Evolutionary conservation across 2,797 vertebrate species (phyloP).

Genomic region (Eulemur coronatus): DNA sequence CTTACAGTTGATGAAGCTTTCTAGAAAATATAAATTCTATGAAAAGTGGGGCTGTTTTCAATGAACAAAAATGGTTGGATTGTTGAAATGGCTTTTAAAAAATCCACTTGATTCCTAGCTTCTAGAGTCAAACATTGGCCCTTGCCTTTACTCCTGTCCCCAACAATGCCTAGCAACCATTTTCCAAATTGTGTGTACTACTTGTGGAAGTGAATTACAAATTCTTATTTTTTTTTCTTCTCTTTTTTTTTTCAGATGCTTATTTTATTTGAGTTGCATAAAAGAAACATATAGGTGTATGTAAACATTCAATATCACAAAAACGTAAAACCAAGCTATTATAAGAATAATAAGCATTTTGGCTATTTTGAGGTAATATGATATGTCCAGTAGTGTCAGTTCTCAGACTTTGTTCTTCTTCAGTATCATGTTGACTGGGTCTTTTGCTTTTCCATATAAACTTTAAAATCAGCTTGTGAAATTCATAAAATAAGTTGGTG

Average conservation of each 20-base stretch:
- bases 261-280: not conserved
- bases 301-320: not conserved
- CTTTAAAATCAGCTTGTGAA: not conserved
- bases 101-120: not conserved
- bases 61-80: not conserved
- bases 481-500: not conserved
- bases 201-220: slow-evolving; percentile 21
- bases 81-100: not conserved
- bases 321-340: not conserved
- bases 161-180: not conserved
- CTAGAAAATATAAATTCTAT: not conserved
- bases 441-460: not conserved
- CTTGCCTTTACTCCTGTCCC: not conserved
- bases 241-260: not conserved
- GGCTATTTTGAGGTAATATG: not conserved
- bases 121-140: not conserved
- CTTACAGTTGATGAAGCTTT: not conserved
- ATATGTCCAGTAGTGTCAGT: not conserved
- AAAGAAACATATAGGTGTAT: not conserved
- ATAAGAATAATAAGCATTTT: not conserved
- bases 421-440: not conserved
- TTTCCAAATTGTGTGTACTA: not conserved
- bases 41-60: not conserved
- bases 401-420: not conserved
- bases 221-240: too few species aligned